Evolutionary conservation across 92 coral and sea anemone species (phyloP), one percentile per base, ranked within the genome.

Genomic region (Phenganax marumi): DNA sequence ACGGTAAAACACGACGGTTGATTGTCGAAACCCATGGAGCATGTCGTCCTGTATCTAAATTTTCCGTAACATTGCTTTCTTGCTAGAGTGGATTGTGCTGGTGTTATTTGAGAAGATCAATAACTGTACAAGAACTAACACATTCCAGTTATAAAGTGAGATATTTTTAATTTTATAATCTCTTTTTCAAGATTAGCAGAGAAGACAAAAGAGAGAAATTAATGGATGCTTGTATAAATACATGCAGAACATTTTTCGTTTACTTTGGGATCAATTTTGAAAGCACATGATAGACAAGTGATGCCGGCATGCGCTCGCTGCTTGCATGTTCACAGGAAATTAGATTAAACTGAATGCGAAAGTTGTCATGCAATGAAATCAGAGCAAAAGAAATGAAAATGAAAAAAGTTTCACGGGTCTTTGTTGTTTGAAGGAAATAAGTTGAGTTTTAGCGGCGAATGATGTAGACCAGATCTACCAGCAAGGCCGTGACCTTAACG

Each of bases 401-500:
- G 50, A 11, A 50, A 76, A 76, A 25, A 76, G n/a, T 54, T 16
- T 50, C 65, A 54, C 23, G 16, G 12, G 22, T 18, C 25, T 16
- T 74, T 22, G 8, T 12, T 74, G 17, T 74, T 52, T 19, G 47
- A 19, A 55, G 61, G 49, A 22, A 54, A 74, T 18, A 1, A 73
- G 25, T 21, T 18, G 9, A 52, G 48, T 74, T 50, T 18, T 51
- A 12, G 61, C 61, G 18, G 43, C 19, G 39, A 25, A 25, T 52
- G 68, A 56, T 54, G 25, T 54, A 54, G 52, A 17, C 1, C 73
- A 49, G 83, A 66, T 60, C 39, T 78, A 62, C 66, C 56, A 0
- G 16, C 25, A 61, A 78, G 83, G 83, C 83, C 83, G 53, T 78
- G 83, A 78, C 83, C 83, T 78, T 78, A 78, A 78, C 83, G 83